These are phyloP conservation scores for Anas platyrhynchos DNA, from an alignment of 2,113 vertebrate species.

Conservation along the genomic window DNA sequence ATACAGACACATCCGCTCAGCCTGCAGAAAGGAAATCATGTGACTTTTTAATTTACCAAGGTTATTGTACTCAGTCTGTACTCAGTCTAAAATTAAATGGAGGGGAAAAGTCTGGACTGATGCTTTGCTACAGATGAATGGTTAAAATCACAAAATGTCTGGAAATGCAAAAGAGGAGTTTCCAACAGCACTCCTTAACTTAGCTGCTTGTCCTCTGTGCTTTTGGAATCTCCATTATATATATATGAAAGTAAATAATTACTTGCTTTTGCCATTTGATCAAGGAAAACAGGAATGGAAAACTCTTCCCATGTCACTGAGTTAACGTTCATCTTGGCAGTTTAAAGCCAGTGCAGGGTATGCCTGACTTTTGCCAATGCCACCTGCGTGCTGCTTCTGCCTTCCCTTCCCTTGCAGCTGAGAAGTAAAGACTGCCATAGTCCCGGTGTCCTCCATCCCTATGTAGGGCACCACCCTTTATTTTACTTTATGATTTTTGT, in stretches of 20 bases:
- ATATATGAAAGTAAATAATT: not conserved
- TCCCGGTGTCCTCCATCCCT: not conserved
- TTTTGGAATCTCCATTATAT: not conserved
- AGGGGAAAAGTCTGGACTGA: not conserved
- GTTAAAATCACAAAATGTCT: not conserved
- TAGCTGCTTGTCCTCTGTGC: not conserved
- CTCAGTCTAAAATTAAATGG: slow-evolving; percentile 21
- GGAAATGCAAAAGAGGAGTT: not conserved
- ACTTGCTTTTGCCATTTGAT: not conserved
- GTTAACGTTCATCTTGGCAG: not conserved
- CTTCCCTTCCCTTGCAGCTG: not conserved
- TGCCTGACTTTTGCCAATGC: not conserved
- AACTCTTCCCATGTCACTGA: not conserved
- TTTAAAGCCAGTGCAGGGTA: not conserved
- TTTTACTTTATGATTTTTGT: not conserved
- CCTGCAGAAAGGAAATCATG: slow-evolving; percentile 25
- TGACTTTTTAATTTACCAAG: slow-evolving; percentile 31
- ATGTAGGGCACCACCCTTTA: not conserved
- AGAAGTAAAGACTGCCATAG: not conserved
- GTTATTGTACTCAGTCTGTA: slow-evolving; percentile 36
- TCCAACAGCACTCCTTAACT: not conserved
- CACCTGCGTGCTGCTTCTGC: rapidly evolving
- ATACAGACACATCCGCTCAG: not conserved
- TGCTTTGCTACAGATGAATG: not conserved
- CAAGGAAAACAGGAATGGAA: not conserved